These are phyloP conservation scores for human DNA, from an alignment of 2,113 vertebrate species.

Conservation along the genomic window DNA sequence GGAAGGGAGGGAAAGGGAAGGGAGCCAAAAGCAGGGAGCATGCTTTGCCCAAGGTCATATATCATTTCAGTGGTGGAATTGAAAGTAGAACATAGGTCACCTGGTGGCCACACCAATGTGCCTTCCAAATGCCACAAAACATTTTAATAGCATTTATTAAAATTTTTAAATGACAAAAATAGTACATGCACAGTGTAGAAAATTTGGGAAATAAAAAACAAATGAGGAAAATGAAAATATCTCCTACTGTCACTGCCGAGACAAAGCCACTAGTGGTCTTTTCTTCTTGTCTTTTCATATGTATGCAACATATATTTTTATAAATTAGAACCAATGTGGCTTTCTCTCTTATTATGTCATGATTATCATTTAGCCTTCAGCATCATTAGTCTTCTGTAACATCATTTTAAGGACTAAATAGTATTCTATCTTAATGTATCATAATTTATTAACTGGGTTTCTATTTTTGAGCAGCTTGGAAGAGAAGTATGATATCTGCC, in stretches of 20 bases:
- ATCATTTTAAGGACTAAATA: conserved; percentile 7
- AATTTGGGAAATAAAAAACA: not conserved
- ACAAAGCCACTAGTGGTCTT: not conserved
- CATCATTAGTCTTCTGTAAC: not conserved
- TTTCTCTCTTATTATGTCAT: not conserved
- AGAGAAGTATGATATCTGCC: not conserved
- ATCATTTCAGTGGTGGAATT: not conserved
- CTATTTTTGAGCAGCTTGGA: conserved; percentile 29
- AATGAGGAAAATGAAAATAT: not conserved
- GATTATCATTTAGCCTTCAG: not conserved
- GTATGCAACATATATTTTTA: not conserved
- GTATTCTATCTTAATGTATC: not conserved
- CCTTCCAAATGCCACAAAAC: conserved; percentile 27
- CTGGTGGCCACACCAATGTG: not conserved
- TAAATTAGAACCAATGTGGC: not conserved
- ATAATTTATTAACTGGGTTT: conserved; percentile 17
- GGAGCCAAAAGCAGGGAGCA: not conserved
- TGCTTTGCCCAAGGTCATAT: not conserved
- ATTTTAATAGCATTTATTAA: not conserved
- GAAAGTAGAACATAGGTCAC: not conserved
- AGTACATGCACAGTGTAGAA: not conserved
- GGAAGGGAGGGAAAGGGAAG: too few relatives aligned
- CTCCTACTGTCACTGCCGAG: not conserved
- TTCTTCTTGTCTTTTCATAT: not conserved
- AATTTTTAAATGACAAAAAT: conserved; percentile 2